Evolutionary conservation across 2,113 vertebrate species (phyloP).

Genomic region (Pollimyrus isidori): DNA sequence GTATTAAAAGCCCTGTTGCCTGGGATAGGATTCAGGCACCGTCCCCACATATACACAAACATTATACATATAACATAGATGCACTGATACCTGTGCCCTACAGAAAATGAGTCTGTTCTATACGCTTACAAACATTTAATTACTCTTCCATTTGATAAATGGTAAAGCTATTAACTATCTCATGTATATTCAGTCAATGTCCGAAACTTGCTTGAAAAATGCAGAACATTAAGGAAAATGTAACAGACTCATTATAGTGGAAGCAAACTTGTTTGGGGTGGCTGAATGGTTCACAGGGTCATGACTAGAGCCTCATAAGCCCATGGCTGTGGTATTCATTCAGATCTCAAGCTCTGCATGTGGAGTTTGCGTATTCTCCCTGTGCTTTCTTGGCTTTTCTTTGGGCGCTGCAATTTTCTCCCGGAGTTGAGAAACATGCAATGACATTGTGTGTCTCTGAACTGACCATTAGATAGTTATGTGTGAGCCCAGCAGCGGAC

Average conservation of each 20-base stretch:
- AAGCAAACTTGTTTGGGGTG: background rate
- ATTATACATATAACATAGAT: background rate
- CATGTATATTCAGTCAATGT: constrained; percentile 4
- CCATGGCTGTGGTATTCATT: background rate
- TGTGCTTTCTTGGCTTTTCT: background rate
- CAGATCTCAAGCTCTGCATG: background rate
- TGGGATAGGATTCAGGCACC: background rate
- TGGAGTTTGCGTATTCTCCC: background rate
- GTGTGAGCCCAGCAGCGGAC: background rate
- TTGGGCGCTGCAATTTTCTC: background rate
- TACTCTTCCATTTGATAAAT: constrained; percentile 13
- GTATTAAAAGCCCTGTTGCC: background rate
- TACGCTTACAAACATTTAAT: constrained; percentile 14
- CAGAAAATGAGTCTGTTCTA: background rate
- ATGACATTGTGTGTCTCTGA: background rate
- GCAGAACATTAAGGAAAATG: background rate
- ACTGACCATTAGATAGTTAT: background rate
- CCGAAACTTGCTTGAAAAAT: background rate
- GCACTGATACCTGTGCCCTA: background rate
- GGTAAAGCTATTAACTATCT: background rate
- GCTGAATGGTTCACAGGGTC: background rate
- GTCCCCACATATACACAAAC: background rate
- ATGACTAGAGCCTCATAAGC: background rate
- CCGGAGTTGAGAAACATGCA: background rate
- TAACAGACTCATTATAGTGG: background rate